Conservation (phyloP, 2,888 invertebrate species). For the Latrodectus hesperus region DNA sequence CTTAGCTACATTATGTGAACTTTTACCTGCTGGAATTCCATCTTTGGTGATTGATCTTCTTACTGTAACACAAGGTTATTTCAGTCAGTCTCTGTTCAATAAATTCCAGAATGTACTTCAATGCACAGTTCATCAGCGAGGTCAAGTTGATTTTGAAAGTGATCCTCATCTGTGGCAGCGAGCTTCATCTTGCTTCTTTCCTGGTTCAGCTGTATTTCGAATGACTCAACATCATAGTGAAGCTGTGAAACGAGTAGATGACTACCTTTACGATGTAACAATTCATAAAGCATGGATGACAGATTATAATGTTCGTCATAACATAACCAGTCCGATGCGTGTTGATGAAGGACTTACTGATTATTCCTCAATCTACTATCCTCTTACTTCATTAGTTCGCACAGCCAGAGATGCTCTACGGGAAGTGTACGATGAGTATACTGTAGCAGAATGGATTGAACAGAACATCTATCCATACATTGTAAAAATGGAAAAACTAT, state of each 20-base stretch:
- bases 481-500: constrained; percentile 70
- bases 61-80: constrained; percentile 77
- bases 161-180: constrained; percentile 81
- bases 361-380: constrained; percentile 69
- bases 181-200: constrained; percentile 80
- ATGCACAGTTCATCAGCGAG: constrained; percentile 66
- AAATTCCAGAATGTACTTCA: constrained; percentile 70
- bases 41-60: constrained; percentile 73
- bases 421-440: constrained; percentile 76
- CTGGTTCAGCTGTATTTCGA: constrained; percentile 79
- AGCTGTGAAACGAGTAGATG: constrained; percentile 70
- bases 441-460: constrained; percentile 72
- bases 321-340: constrained; percentile 71
- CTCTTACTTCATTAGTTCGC: constrained; percentile 68
- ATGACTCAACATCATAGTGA: constrained; percentile 71
- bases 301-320: constrained; percentile 71
- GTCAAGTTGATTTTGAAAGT: constrained; percentile 76
- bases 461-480: constrained; percentile 71
- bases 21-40: constrained; percentile 73
- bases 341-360: constrained; percentile 73
- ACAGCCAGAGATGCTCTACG: constrained; percentile 78
- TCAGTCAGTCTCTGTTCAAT: constrained; percentile 64
- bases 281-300: constrained; percentile 72
- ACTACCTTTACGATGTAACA: constrained; percentile 71
- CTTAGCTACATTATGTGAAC: constrained; percentile 73